Evolutionary conservation across 2,797 vertebrate species (phyloP).

Genomic region (Epinephelus coioides): DNA sequence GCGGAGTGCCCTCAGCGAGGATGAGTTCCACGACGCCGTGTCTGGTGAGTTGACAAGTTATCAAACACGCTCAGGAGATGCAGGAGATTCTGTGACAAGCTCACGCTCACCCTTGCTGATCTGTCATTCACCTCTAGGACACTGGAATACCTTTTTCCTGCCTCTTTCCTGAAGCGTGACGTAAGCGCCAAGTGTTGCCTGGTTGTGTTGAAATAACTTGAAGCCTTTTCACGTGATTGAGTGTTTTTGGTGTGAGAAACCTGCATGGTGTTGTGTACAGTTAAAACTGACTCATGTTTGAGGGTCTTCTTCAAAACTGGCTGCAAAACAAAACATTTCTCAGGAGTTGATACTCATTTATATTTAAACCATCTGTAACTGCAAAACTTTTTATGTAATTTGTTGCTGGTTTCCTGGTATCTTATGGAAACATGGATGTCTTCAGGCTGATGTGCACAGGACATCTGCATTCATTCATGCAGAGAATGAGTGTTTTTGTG

Average conservation of each 20-base stretch:
- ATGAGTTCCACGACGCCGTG: conserved; percentile 96
- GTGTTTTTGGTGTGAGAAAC: conserved; percentile 21
- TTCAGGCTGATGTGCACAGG: background rate
- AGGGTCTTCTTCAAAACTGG: background rate
- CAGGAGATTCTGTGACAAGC: conserved; percentile 49
- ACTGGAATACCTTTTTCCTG: conserved; percentile 60
- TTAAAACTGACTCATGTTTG: conserved; percentile 12
- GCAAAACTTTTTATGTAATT: background rate
- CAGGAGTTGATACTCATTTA: background rate
- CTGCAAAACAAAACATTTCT: background rate
- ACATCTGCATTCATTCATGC: conserved; percentile 11
- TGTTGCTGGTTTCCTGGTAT: background rate
- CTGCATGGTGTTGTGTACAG: conserved; percentile 32
- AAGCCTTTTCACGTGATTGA: conserved; percentile 18
- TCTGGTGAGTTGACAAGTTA: conserved; percentile 88
- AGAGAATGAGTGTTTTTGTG: background rate
- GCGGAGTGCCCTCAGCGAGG: conserved; percentile 91
- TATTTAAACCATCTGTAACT: background rate
- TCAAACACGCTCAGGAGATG: conserved; percentile 30
- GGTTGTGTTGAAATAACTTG: conserved; percentile 39
- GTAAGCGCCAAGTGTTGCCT: conserved; percentile 37
- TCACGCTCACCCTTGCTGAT: conserved; percentile 45
- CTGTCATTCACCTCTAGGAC: conserved; percentile 65
- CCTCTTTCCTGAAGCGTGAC: conserved; percentile 45
- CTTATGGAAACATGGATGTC: background rate